Evolutionary conservation across 2,888 invertebrate genomes (phyloP), one percentile per base, ranked within the genome.

Genomic region (Agonopterix arenella): DNA sequence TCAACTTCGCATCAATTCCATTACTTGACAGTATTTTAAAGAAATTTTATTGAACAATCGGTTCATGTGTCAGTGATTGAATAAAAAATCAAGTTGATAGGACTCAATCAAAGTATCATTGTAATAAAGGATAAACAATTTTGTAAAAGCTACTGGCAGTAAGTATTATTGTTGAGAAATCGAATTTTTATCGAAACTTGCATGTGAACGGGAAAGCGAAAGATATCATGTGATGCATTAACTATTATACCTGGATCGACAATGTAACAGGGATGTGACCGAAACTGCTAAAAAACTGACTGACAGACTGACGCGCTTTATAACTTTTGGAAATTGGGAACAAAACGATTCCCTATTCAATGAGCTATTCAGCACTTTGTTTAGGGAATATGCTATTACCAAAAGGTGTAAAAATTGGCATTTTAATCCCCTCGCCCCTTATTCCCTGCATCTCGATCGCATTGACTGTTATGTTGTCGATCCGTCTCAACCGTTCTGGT

Each of bases 201-300:
- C 62, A 58, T 62, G 58, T 57, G 61, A 60, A 60, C 69, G 71
- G 66, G 64, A 67, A 69, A 64, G 74, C 72, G 77, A 76, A 74
- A 73, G 73, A 78, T 76, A 65, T 67, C 76, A 75, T 78, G 83
- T 80, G 82, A 83, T 78, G 76, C 76, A 69, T 72, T 76, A n/a
- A 73, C 69, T 70, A 71, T 73, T 75, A 13, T 47, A 47, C 38
- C 38, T 46, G 11, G 43, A 38, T 47, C 46, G 50, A 40, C 18
- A 62, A 55, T 58, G 46, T 59, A 52, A 58, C 57, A 53, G 53
- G 50, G 51, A 44, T 50, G 52, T 58, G 51, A 51, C 37, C 45
- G 48, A 11, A 7, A 28, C 28, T 28, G 28, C 28, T 28, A 28
- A 5, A 28, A 13, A 28, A 28, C 28, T 7, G 28, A 28, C 28